Conservation (phyloP, 2,113 vertebrate species). For the Corapipo altera region DNA sequence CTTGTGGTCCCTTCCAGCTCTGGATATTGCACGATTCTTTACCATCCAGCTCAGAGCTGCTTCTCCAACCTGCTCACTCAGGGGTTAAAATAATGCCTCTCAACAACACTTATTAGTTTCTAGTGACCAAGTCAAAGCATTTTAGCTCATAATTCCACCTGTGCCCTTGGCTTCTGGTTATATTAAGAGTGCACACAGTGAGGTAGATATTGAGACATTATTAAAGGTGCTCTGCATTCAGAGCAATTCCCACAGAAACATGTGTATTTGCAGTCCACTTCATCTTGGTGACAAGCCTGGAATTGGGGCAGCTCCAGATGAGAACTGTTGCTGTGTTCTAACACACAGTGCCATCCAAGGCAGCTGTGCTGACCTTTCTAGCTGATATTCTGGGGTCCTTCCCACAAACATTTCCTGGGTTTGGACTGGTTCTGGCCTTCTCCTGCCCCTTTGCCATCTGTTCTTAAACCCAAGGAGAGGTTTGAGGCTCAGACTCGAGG, state of each 20-base stretch:
- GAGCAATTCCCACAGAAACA: not conserved
- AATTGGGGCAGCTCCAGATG: not conserved
- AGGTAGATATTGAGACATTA: not conserved
- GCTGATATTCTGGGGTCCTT: not conserved
- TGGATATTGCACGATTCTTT: not conserved
- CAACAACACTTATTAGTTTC: not conserved
- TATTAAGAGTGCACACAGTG: not conserved
- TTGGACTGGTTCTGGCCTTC: not conserved
- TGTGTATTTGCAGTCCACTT: not conserved
- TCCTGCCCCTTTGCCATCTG: not conserved
- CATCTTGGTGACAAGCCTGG: not conserved
- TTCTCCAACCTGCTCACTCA: not conserved
- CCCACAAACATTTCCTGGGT: rapidly evolving
- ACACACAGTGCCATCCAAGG: rapidly evolving
- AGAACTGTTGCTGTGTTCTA: not conserved
- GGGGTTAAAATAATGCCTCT: not conserved
- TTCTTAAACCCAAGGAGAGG: not conserved
- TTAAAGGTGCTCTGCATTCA: not conserved
- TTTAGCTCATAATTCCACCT: not conserved
- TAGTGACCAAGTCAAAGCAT: not conserved
- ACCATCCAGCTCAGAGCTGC: not conserved
- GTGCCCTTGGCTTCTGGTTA: not conserved
- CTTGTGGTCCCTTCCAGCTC: not conserved
- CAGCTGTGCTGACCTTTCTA: not conserved
- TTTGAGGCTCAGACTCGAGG: not conserved